Base-by-base conservation (phyloP, 2,113 vertebrate genomes). In the Chionomys nivalis region DNA sequence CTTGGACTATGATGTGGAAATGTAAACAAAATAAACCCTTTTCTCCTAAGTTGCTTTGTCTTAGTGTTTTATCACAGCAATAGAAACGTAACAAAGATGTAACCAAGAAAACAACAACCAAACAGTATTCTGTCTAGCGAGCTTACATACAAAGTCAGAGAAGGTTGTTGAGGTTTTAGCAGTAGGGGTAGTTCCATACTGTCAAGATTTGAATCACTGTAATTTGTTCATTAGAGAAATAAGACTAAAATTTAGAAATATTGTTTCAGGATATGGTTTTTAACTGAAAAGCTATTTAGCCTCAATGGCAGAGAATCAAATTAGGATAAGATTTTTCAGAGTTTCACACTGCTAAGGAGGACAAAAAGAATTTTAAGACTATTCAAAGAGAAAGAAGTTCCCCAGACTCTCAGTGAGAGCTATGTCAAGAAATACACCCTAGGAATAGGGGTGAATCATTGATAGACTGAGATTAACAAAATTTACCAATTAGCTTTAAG, bases 321-420 rank as follows among this genome's bases (percentile, higher is more conserved):
- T 75, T 36, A 95, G 77, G 85, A 94, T 55, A 63, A 21, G n/a
- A 36, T 66, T 90, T 94, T 90, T 42, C 81, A 36, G 6, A 90
- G 52, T 90, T 28, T 90, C 33, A 77, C n/a, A 77, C 13, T 94
- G 36, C 49, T 73, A 73, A 88, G 31, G 16, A 89, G 42, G 92
- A 77, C 85, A 93, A 86, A 63, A 72, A 16, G 4, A 83, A 33
- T 76, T 87, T 10, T 36, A 68, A 23, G 65, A 65, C 58, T 36
- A 4, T 26, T 31, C 12, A 44, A 42, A 39, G 39, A 68, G 55
- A 79, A 31, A 70, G 75, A 28, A 91, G 12, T 85, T 87, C 16
- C 10, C 26, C 86, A 72, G 8, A 66, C n/a, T 96, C 23, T 72
- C 49, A 83, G 0, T 83, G 70, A 93, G 23, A 78, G 26, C 76